Base-by-base conservation (phyloP, 2,113 vertebrate species). In the Cebidichthys violaceus region DNA sequence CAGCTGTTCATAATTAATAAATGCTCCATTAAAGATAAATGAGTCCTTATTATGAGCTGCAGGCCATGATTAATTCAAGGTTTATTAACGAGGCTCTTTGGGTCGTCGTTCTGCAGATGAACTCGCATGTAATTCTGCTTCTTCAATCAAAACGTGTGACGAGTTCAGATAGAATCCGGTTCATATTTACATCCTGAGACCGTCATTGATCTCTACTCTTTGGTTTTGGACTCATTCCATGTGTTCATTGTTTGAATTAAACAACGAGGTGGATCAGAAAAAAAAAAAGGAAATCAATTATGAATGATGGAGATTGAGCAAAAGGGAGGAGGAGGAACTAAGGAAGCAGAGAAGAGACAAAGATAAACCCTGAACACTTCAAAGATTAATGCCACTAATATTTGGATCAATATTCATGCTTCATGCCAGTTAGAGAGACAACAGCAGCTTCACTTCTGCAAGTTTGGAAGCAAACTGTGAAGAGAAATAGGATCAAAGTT, bases 11-110 rank as follows among this genome's bases (percentile, higher is more conserved):
- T 83, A 27, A 86, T 18, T 82, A 81, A 86, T 70, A 69, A 57
- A n/a, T 18, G 41, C 2, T 13, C 41, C 37, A 79, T 89, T 2
- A 89, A 85, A 82, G 62, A 69, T 71, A 22, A 77, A 90, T 6
- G 72, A 77, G 18, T 64, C 24, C 69, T 81, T 62, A 45, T 79
- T 52, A 62, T 7, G 10, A 47, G 70, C 83, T 57, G 20, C 43
- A 37, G 68, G 66, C 37, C 29, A 47, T 83, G 14, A 81, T 67
- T 79, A 35, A 87, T 74, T 68, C 20, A 77, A 1, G 22, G 2
- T 18, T 35, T 54, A 74, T 80, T 82, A 50, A 79, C 43, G 73
- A 47, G 27, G 27, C 47, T 80, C 75, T 55, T 67, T 33, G 33
- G 33, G 33, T 33, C 33, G 33, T 33, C 33, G 33, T 17, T 29